A percentile compares a stretch with the other conserved stretches of the same genome.
These are phyloP conservation scores for Drosophila setifemur DNA, from an alignment of 1,140 invertebrate genomes.

Conservation along the genomic window DNA sequence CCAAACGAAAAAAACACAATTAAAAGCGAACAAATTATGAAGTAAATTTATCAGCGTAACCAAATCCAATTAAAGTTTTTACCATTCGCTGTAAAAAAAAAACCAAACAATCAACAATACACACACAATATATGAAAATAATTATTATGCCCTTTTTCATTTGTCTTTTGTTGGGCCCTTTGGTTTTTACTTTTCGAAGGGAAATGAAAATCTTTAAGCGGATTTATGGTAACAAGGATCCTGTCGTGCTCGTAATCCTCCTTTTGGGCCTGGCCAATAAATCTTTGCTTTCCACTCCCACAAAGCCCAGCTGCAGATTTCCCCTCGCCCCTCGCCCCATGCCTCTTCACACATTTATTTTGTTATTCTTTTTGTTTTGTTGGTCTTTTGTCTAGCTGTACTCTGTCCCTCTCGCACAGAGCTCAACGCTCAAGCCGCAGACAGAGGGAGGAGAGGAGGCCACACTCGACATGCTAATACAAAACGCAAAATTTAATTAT, in stretches of 20 bases:
- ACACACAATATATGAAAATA: conserved; percentile 37
- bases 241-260: conserved; percentile 57
- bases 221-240: conserved; percentile 60
- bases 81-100: conserved; percentile 24
- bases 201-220: conserved; percentile 66
- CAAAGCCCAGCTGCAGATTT: conserved; percentile 47
- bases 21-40: conserved; percentile 37
- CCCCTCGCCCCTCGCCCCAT: background rate
- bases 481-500: conserved; percentile 61
- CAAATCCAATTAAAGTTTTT: conserved; percentile 35
- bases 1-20: conserved; percentile 18
- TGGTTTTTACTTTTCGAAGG: background rate
- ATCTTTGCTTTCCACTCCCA: conserved; percentile 26
- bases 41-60: conserved; percentile 32
- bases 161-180: conserved; percentile 31
- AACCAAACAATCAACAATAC: conserved; percentile 34
- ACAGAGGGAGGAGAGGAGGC: background rate
- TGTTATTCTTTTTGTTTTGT: conserved; percentile 19
- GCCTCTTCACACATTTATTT: conserved; percentile 19
- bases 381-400: conserved; percentile 40
- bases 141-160: conserved; percentile 46
- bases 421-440: conserved; percentile 47
- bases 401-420: conserved; percentile 26
- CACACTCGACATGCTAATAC: conserved; percentile 5
- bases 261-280: conserved; percentile 37